A percentile compares a stretch with the other conserved stretches of the same genome.
These are phyloP conservation scores for Andrena camellia DNA, from an alignment of 2,888 invertebrate species.

Conservation along the genomic window DNA sequence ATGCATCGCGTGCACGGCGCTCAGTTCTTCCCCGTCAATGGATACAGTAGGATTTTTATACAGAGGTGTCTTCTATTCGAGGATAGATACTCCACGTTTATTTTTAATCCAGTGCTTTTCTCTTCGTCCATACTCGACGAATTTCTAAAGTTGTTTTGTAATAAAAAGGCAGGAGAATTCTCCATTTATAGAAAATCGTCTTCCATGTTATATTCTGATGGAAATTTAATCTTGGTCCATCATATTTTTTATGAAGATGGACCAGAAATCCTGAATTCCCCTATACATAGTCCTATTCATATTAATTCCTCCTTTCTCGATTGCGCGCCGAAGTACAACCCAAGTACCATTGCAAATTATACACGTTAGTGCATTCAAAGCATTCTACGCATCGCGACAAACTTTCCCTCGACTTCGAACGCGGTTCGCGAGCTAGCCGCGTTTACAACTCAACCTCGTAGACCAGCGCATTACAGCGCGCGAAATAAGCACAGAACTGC, in stretches of 20 bases:
- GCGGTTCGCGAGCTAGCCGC: constrained; percentile 34
- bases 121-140: too few species aligned
- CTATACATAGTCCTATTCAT: too few species aligned
- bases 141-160: too few species aligned
- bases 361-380: neutral
- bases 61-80: too few species aligned
- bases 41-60: neutral
- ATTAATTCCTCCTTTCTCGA: neutral
- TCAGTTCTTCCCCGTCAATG: neutral
- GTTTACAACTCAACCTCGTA: constrained; percentile 28
- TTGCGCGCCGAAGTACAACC: neutral
- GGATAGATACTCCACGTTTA: too few species aligned
- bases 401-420: constrained; percentile 31
- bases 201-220: too few species aligned
- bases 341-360: neutral
- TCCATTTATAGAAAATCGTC: too few species aligned
- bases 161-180: too few species aligned
- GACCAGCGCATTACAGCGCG: constrained; percentile 37
- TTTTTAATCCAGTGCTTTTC: too few species aligned
- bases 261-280: too few species aligned
- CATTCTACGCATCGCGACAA: neutral
- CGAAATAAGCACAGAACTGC: constrained; percentile 47
- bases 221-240: too few species aligned
- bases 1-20: neutral
- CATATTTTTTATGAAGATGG: too few species aligned